Conservation (phyloP, 2,797 vertebrate species). For the Betta splendens region DNA sequence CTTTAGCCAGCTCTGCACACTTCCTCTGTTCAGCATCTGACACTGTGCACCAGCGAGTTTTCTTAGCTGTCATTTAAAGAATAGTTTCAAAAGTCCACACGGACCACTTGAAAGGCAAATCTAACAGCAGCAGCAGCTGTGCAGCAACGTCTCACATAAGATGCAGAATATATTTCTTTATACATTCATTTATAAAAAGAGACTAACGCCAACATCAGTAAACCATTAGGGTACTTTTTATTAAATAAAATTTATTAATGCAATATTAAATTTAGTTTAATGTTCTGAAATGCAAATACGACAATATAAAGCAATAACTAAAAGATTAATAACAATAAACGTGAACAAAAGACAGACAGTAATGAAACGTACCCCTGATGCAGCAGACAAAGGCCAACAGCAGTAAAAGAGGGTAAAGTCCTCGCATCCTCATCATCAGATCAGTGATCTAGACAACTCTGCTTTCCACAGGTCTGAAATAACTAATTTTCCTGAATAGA, state of each 20-base stretch:
- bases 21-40: slow-evolving; percentile 90
- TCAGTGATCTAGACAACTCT: slow-evolving; percentile 6
- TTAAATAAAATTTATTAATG: slow-evolving; percentile 11
- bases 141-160: background rate
- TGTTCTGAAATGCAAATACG: slow-evolving; percentile 13
- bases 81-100: background rate
- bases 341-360: no score
- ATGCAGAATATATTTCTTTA: background rate
- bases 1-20: slow-evolving; percentile 89
- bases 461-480: slow-evolving; percentile 14
- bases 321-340: slow-evolving; percentile 6
- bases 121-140: background rate
- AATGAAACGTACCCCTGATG: slow-evolving; percentile 70
- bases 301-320: background rate
- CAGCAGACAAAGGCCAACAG: slow-evolving; percentile 57
- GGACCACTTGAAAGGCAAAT: background rate
- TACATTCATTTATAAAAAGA: background rate
- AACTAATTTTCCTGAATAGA: slow-evolving; percentile 24
- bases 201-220: background rate
- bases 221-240: background rate
- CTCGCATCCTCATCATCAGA: slow-evolving; percentile 63
- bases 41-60: slow-evolving; percentile 91
- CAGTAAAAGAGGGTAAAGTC: slow-evolving; percentile 54
- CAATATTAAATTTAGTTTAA: no score
- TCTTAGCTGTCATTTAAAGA: slow-evolving; percentile 83